A percentile compares a stretch with the other conserved stretches of the same genome.
These are phyloP conservation scores for Pachymerium ferrugineum DNA, from an alignment of 2,888 invertebrate species.

Conservation along the genomic window DNA sequence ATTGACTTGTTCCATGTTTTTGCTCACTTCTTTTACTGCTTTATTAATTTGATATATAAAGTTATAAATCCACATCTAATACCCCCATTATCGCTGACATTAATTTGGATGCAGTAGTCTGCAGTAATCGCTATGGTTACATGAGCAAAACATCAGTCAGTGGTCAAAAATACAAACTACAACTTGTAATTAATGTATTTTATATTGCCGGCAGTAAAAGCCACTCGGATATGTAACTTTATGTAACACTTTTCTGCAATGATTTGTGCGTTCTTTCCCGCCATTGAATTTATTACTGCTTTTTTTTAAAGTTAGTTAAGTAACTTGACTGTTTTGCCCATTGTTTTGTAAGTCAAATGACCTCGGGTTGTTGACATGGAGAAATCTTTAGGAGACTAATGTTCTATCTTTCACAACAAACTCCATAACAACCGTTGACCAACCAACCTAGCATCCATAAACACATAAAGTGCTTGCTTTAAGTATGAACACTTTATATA, in stretches of 20 bases:
- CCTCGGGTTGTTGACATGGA: constrained; percentile 19
- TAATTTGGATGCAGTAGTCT: constrained; percentile 27
- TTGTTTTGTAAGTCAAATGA: not conserved
- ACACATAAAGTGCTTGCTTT: not conserved
- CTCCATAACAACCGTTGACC: constrained; percentile 27
- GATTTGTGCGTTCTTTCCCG: too few species aligned
- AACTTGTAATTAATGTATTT: not conserved
- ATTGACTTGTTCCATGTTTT: too few species aligned
- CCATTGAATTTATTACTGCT: too few species aligned
- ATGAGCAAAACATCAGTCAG: constrained; percentile 11
- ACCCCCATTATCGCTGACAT: constrained; percentile 23
- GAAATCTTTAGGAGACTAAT: constrained; percentile 22
- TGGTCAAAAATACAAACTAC: not conserved
- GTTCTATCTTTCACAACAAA: constrained; percentile 19
- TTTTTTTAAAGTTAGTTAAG: too few species aligned
- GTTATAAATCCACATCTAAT: constrained; percentile 14
- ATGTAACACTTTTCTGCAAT: too few species aligned
- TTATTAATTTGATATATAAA: not conserved
- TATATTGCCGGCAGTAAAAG: too few species aligned
- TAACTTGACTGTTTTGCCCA: too few species aligned
- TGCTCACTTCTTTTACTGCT: not conserved
- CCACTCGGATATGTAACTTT: too few species aligned
- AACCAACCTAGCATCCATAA: constrained; percentile 24
- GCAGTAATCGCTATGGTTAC: constrained; percentile 23
- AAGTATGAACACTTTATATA: too few species aligned